Evolutionary conservation across 2,797 vertebrate genomes (phyloP).

Genomic region (Acanthurus leucopareius): DNA sequence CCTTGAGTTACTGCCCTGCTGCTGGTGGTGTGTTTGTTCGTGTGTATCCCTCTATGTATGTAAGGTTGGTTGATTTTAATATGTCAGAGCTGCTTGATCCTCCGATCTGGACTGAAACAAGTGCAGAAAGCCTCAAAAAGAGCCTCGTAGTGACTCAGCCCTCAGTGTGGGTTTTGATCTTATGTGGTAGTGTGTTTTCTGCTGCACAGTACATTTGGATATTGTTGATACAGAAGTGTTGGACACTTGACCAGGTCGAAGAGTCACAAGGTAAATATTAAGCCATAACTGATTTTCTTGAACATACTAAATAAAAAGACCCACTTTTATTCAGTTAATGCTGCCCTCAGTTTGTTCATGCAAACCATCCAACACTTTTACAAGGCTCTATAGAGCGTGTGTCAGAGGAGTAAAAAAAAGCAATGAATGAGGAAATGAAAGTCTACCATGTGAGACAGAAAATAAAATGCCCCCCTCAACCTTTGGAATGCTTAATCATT

Average conservation of each 20-base stretch:
- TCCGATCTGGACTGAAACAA: slow-evolving; percentile 72
- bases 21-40: slow-evolving; percentile 51
- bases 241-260: slow-evolving; percentile 48
- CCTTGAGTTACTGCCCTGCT: slow-evolving; percentile 85
- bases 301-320: slow-evolving; percentile 7
- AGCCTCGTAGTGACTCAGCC: slow-evolving; percentile 75
- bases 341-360: slow-evolving; percentile 32
- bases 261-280: slow-evolving; percentile 67
- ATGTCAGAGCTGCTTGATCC: slow-evolving; percentile 76
- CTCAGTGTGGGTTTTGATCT: slow-evolving; percentile 28
- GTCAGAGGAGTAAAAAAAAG: slow-evolving; percentile 49
- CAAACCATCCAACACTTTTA: slow-evolving; percentile 48
- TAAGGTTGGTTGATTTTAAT: slow-evolving; percentile 85
- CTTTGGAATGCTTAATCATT: slow-evolving; percentile 78
- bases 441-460: slow-evolving; percentile 68
- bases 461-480: slow-evolving; percentile 64
- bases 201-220: slow-evolving; percentile 47
- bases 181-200: slow-evolving; percentile 30
- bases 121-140: slow-evolving; percentile 66
- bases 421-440: slow-evolving; percentile 74
- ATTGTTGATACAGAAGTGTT: slow-evolving; percentile 61
- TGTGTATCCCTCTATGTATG: slow-evolving; percentile 66
- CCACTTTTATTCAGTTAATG: slow-evolving; percentile 21
- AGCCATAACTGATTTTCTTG: slow-evolving; percentile 36
- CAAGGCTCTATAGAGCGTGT: slow-evolving; percentile 38